Conservation (phyloP, 2,888 invertebrate genomes). For the Campopleginae sp. region DNA sequence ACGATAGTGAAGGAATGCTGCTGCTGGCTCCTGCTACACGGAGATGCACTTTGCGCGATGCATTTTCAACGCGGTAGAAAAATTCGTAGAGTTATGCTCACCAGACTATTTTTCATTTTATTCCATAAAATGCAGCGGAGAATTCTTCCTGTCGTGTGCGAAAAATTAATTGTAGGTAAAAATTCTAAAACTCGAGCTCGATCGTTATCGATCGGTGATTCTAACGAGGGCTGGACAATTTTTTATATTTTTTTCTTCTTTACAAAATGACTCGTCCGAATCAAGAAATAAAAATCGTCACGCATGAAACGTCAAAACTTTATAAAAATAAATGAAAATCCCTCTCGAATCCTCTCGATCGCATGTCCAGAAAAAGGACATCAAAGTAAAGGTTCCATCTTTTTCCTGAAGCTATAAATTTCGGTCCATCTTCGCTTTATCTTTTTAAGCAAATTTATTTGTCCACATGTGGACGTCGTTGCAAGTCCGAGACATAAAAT, state of each 20-base stretch:
- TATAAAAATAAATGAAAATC: neutral
- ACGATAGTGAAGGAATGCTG: slow-evolving; percentile 62
- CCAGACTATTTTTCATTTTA: slow-evolving; percentile 10
- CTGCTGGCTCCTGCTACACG: slow-evolving; percentile 49
- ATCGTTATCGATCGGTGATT: neutral
- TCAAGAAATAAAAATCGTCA: neutral
- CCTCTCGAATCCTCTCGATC: neutral
- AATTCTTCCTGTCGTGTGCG: neutral
- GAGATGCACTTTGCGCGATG: slow-evolving; percentile 65
- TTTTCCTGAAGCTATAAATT: neutral
- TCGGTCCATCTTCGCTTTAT: slow-evolving; percentile 3
- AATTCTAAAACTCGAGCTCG: neutral
- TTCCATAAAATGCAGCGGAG: neutral
- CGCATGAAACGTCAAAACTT: neutral
- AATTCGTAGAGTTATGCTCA: slow-evolving; percentile 20
- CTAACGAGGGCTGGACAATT: neutral
- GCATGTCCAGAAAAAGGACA: neutral
- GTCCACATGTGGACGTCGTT: neutral
- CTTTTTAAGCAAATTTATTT: slow-evolving; percentile 21
- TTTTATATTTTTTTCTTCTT: neutral
- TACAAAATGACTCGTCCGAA: neutral
- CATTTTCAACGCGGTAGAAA: slow-evolving; percentile 30
- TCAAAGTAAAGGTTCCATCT: neutral
- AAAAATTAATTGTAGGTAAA: neutral
- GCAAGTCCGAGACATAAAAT: slow-evolving; percentile 17